Evolutionary conservation across 92 coral and sea anemone species (phyloP), one percentile per base, ranked within the genome.

Genomic region (Palythoa grandis): DNA sequence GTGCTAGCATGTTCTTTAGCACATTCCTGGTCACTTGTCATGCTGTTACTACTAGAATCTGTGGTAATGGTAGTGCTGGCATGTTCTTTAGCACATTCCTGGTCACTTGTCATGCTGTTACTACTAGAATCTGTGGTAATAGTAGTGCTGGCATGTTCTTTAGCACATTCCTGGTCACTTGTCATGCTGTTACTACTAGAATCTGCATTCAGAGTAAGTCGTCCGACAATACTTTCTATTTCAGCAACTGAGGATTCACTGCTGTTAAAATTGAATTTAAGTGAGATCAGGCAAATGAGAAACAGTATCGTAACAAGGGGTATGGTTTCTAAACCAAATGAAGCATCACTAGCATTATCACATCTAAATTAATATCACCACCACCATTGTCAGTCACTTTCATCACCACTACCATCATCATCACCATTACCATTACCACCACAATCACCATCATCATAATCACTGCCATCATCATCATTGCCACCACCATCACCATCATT

Each of bases 151-250:
- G 22, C 43, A 17, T 9, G 53, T 7, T 25, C 70, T 43, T 48
- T 4, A 72, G 25, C 5, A 71, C 22, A 38, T 54, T 40, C 13
- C 23, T 48, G 60, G 73, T 77, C 29, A 13, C 40, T 39, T 40
- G 11, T 69, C 47, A 38, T 11, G 47, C 16, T 63, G 24, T 23
- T 38, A 3, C 54, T 66, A 56, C 15, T 17, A 35, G 20, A 52
- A 11, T 56, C 65, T 78, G 61, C 87, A 37, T 84, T 69, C 11
- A 94, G 39, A n/a, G 86, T 60, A 84, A 94, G 48, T 61, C 87
- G 86, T 40, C 98, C 93, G 40, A 95, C 67, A 39, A 74, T 72
- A 54, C 75, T 67, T 40, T 86, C 94, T 25, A 92, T 86, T 39
- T 72, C 88, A 67, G 83, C 29, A 60, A 88, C 22, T 39, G 79